phyloP scores from a whole-genome alignment of 2,113 vertebrate species.

The Ornithorhynchus anatinus region DNA sequence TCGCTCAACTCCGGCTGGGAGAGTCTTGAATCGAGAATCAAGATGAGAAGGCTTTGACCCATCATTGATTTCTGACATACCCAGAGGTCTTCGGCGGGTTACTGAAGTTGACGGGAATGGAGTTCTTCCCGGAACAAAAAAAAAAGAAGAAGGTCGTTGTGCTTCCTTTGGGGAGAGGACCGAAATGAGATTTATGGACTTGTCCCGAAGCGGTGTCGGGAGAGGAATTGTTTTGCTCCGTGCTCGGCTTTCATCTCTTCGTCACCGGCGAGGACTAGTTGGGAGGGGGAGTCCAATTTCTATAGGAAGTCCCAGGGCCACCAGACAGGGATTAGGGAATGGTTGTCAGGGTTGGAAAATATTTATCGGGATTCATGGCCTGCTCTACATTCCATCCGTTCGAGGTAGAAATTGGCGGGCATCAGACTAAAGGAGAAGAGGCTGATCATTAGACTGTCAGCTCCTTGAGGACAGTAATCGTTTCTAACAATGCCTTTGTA shows the following conservation, averaged over 20 bases:
- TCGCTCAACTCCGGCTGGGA: neutral
- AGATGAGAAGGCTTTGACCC: neutral
- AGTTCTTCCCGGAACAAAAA: neutral
- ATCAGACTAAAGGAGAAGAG: neutral
- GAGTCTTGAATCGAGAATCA: neutral
- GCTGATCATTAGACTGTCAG: neutral
- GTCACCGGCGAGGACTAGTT: constrained; percentile 13
- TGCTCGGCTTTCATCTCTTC: constrained; percentile 5
- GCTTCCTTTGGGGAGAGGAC: neutral
- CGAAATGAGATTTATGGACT: neutral
- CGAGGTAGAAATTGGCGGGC: constrained; percentile 4
- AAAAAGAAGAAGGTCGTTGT: no score
- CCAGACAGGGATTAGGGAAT: constrained; percentile 8
- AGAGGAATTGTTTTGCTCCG: neutral
- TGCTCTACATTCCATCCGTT: constrained; percentile 14
- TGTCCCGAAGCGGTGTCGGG: constrained; percentile 23
- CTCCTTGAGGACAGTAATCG: no score
- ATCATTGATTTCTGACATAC: neutral
- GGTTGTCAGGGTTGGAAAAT: neutral
- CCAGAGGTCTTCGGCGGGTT: neutral
- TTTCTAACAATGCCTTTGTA: no score
- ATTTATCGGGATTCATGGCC: neutral
- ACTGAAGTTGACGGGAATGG: neutral
- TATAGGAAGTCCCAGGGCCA: constrained; percentile 1
- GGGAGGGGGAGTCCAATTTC: constrained; percentile 24